Percentiles rank a stretch among this genome's conserved stretches.
Conservation (phyloP, 2,888 invertebrate genomes). For the Pollenia angustigena region DNA sequence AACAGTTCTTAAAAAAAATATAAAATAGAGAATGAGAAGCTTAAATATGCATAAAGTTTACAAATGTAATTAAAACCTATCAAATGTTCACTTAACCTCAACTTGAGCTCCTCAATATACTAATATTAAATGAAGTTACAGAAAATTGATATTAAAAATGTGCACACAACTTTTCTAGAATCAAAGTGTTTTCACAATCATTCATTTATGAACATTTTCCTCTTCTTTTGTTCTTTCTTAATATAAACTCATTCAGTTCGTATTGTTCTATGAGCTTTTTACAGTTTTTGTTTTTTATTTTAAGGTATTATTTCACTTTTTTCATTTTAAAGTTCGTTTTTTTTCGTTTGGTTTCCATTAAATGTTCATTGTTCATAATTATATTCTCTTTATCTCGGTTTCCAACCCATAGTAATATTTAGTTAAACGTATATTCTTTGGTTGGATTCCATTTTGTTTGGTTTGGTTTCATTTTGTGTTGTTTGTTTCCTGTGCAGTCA, state of each 20-base stretch:
- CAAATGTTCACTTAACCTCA: too few species aligned
- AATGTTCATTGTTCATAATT: conserved; percentile 68
- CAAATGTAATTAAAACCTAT: too few species aligned
- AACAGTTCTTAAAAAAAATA: too few species aligned
- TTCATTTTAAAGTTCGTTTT: neutral
- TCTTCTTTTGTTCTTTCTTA: neutral
- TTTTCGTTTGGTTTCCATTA: conserved; percentile 60
- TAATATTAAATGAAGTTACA: too few species aligned
- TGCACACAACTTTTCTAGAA: neutral
- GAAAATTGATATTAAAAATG: neutral
- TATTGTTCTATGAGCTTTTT: conserved; percentile 18
- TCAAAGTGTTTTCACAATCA: neutral
- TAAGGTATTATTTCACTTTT: conserved; percentile 15
- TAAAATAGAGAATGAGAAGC: too few species aligned
- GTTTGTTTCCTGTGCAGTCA: conserved; percentile 18
- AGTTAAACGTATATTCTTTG: conserved; percentile 49
- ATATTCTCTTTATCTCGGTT: conserved; percentile 59
- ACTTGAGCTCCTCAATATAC: too few species aligned
- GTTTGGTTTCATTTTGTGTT: conserved; percentile 7
- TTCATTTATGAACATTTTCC: neutral
- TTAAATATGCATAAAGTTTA: too few species aligned
- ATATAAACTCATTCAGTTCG: conserved; percentile 38
- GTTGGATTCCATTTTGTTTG: conserved; percentile 20
- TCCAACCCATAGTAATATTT: conserved; percentile 50
- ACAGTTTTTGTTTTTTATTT: conserved; percentile 6